Conservation (phyloP, 2,113 vertebrate genomes). For the Thunnus thynnus region DNA sequence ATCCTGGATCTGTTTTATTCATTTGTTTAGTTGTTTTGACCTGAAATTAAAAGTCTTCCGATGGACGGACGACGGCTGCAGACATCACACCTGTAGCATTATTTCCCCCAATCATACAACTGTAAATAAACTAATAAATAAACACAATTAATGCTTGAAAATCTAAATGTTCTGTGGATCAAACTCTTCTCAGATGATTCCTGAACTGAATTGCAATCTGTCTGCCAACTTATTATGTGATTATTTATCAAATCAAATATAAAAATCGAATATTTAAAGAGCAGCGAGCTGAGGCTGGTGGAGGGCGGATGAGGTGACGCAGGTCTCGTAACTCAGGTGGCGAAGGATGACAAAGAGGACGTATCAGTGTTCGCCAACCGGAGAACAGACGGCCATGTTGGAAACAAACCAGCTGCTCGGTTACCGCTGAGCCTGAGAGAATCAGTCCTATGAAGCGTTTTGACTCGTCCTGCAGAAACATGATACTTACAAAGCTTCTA, state of each 20-base stretch:
- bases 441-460: background rate
- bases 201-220: background rate
- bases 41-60: no score
- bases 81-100: no score
- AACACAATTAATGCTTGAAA: no score
- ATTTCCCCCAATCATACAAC: no score
- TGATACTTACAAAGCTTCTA: background rate
- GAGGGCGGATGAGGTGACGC: constrained; percentile 37
- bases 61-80: no score
- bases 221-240: no score
- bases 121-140: no score
- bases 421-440: constrained; percentile 19
- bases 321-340: constrained; percentile 66
- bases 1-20: background rate
- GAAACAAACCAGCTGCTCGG: constrained; percentile 49
- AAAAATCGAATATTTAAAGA: background rate
- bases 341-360: constrained; percentile 63
- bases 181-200: no score
- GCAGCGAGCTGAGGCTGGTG: background rate
- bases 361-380: constrained; percentile 63
- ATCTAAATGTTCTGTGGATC: no score
- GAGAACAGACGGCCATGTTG: constrained; percentile 72
- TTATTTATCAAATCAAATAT: no score
- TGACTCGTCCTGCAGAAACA: constrained; percentile 18
- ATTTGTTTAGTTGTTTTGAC: background rate